Evolutionary conservation across 2,888 invertebrate genomes (phyloP), one percentile per base, ranked within the genome.

Genomic region (Pollenia griseotomentosa): DNA sequence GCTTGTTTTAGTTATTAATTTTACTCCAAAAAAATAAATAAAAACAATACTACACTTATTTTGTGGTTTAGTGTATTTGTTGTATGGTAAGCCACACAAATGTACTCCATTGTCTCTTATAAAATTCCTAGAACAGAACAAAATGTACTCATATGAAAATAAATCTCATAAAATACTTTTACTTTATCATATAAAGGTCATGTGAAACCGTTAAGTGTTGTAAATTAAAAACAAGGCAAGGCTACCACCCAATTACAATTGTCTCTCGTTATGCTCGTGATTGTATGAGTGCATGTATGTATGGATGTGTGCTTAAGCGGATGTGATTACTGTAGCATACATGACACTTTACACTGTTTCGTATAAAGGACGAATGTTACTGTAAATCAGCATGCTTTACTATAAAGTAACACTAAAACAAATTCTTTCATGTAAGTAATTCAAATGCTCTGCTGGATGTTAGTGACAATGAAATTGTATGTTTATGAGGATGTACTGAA

Each of bases 101-200:
- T 19, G 33, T 33, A 33, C 6, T 33, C 33, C 42, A 57, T 53
- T 63, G 61, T 46, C 44, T 57, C 75, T 48, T 51, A 12, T 40
- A 14, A 68, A 80, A 55, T 46, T 33, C 6, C 42, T 51, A 16
- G 11, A 51, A 65, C 10, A n/a, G 44, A 53, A 75, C 3, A 11
- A 42, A 19, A 6, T 33, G 11, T 46, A 48, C 44, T 33, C 33
- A 33, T 16, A 57, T 42, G 6, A 23, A 55, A 10, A 59, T 16
- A 73, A 44, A 44, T 61, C 48, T 16, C 78, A 74, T 80, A 77
- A 80, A 83, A 11, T 53, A 83, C 71, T 75, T 83, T 77, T 80
- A 81, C 75, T 83, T 83, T 86, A 83, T 80, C 53, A 77, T 73
- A 81, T 68, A 74, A 83, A 87, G 83, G 86, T 87, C 83, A 83